A percentile compares a stretch with the other conserved stretches of the same genome.
These are phyloP conservation scores for Tursiops truncatus DNA, from an alignment of 2,113 vertebrate species.

Conservation along the genomic window DNA sequence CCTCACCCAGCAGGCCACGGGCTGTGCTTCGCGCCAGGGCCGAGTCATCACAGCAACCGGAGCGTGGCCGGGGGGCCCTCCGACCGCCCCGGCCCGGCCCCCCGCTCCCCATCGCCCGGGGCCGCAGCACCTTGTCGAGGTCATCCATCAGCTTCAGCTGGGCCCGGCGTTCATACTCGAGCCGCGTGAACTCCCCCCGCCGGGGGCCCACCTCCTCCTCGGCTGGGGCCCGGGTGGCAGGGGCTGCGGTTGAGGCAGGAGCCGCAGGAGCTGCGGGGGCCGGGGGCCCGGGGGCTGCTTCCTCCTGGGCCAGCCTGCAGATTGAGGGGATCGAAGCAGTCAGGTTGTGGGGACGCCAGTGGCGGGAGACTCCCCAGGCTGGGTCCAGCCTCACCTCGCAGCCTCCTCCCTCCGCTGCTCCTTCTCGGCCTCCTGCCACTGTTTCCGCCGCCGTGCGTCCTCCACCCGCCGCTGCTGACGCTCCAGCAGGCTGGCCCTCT, in stretches of 20 bases:
- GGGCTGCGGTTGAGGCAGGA: background rate
- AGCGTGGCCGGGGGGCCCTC: constrained; percentile 84
- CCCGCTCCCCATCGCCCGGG: constrained; percentile 84
- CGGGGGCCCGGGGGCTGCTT: background rate
- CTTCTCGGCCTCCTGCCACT: constrained; percentile 91
- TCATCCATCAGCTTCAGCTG: constrained; percentile 96
- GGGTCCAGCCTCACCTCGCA: constrained; percentile 58
- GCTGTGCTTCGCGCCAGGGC: constrained; percentile 89
- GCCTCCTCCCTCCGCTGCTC: constrained; percentile 87
- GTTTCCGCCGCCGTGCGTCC: constrained; percentile 88
- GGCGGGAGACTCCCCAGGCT: accelerated
- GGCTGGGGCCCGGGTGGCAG: constrained; percentile 64
- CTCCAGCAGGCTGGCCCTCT: constrained; percentile 89
- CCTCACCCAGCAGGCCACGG: constrained; percentile 89
- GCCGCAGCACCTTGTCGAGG: constrained; percentile 92
- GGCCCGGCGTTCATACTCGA: constrained; percentile 90
- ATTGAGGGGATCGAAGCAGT: accelerated
- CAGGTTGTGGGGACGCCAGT: accelerated
- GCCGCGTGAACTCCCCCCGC: constrained; percentile 89
- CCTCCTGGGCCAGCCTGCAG: constrained; percentile 65
- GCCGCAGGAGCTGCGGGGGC: background rate
- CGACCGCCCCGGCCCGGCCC: constrained; percentile 86
- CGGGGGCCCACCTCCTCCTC: constrained; percentile 83
- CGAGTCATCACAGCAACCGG: constrained; percentile 92
- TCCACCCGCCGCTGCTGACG: constrained; percentile 92